phyloP scores from a whole-genome alignment of 1,140 invertebrate species.

The Trichonephila clavipes region DNA sequence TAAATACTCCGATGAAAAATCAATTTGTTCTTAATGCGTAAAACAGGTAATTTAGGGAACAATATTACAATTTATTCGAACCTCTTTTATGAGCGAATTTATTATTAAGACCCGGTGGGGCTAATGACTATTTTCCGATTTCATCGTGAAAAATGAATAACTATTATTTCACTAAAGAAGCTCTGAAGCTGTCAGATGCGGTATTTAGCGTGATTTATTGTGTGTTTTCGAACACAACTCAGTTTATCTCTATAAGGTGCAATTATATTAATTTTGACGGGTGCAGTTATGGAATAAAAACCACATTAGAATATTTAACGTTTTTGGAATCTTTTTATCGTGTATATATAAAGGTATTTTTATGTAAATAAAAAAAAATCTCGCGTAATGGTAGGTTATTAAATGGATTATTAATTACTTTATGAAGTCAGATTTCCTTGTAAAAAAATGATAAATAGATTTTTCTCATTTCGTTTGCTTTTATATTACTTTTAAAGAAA shows the following conservation, averaged over 20 bases:
- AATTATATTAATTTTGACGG: slow-evolving; percentile 3
- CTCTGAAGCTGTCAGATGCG: background rate
- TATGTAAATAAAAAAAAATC: background rate
- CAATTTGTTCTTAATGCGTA: slow-evolving; percentile 12
- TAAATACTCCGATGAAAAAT: slow-evolving; percentile 5
- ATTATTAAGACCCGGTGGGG: background rate
- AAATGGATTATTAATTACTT: background rate
- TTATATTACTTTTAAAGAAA: too few species aligned
- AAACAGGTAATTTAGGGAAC: background rate
- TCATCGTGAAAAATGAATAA: slow-evolving; percentile 17
- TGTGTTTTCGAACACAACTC: slow-evolving; percentile 1
- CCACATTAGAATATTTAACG: background rate
- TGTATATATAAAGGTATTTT: too few species aligned
- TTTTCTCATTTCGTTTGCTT: too few species aligned
- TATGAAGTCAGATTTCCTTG: too few species aligned
- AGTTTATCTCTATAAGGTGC: background rate
- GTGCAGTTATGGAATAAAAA: background rate
- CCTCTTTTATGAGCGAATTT: background rate
- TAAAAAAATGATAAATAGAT: too few species aligned
- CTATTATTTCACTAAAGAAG: slow-evolving; percentile 13
- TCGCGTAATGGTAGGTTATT: background rate
- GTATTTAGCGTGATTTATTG: slow-evolving; percentile 16
- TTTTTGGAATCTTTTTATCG: background rate
- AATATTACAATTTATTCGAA: slow-evolving; percentile 31
- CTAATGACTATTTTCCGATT: slow-evolving; percentile 31